Evolutionary conservation across 2,888 invertebrate species (phyloP).

Genomic region (Andricus quercusramuli): DNA sequence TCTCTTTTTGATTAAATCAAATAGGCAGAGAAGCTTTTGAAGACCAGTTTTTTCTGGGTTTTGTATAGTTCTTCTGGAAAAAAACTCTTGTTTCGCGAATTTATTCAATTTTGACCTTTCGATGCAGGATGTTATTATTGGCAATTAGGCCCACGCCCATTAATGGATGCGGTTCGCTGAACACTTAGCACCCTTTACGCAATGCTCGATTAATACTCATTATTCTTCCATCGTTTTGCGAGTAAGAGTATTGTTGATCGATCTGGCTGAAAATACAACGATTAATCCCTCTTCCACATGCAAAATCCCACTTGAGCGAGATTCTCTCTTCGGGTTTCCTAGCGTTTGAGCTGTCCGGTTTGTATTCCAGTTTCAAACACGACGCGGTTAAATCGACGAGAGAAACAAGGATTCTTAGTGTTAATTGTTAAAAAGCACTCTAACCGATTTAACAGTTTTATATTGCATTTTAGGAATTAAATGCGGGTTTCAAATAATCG

Average conservation of each 20-base stretch:
- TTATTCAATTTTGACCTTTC: slow-evolving; percentile 16
- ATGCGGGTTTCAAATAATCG: background rate
- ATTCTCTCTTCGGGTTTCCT: background rate
- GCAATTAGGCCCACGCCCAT: slow-evolving; percentile 53
- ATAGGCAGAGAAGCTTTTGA: background rate
- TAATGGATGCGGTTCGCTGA: slow-evolving; percentile 42
- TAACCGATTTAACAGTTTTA: background rate
- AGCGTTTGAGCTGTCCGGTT: background rate
- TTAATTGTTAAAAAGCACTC: background rate
- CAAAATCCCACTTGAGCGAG: slow-evolving; percentile 31
- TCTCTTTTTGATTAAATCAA: background rate
- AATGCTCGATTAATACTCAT: slow-evolving; percentile 58
- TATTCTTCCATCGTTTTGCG: slow-evolving; percentile 19
- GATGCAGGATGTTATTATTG: slow-evolving; percentile 47
- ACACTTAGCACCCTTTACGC: slow-evolving; percentile 60
- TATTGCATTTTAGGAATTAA: background rate
- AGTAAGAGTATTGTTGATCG: slow-evolving; percentile 26
- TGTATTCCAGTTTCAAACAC: slow-evolving; percentile 20
- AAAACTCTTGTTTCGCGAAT: background rate
- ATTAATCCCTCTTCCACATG: background rate
- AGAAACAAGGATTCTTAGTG: slow-evolving; percentile 1
- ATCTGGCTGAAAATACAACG: slow-evolving; percentile 22
- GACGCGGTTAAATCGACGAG: background rate
- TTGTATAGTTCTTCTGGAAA: background rate
- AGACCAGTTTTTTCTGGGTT: background rate